Evolutionary conservation across 2,888 invertebrate species (phyloP), one percentile per base, ranked within the genome.

Genomic region (Epirrhoe tristata): DNA sequence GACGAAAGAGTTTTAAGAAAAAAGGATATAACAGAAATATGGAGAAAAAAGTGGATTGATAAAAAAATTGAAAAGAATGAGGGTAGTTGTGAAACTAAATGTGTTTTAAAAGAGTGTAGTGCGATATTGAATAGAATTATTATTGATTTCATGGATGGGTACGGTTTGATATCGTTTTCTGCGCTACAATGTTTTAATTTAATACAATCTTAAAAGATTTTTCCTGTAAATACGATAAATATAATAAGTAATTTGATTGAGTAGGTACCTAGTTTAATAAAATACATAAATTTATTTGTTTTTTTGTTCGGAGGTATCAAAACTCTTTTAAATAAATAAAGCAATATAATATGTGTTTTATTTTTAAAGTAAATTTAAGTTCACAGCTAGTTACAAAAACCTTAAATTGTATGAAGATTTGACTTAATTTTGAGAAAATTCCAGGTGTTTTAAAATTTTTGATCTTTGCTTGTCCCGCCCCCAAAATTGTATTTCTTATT

Each of bases 131-230:
- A 92, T 36, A 89, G 83, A 72, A 77, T 92, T 1, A 81, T 91
- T 0, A 86, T 91, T 0, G 75, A 80, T 12, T 86, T 86, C 16
- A 88, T 93, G 74, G 82, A 84, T 0, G 81, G 81, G 0, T 93
- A 90, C 2, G 88, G 90, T 56, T 76, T 93, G 3, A 66, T 93
- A 0, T 82, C 92, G 0, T 93, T 78, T 72, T 79, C 81, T 0
- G 91, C 93, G 0, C 70, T 93, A 1, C 88, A 90, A 63, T 91
- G 92, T 74, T 92, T 90, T 59, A 93, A 93, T 82, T 69, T 84
- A 6, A 77, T 92, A 64, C 92, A 93, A 12, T 56, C 8, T 10
- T 51, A 17, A 55, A 51, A n/a, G n/a, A n/a, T n/a, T n/a, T n/a
- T n/a, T n/a, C n/a, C n/a, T n/a, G n/a, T n/a, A n/a, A n/a, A n/a